These are phyloP conservation scores for Drosophila meridiana DNA, from an alignment of 2,888 invertebrate species.

Conservation along the genomic window DNA sequence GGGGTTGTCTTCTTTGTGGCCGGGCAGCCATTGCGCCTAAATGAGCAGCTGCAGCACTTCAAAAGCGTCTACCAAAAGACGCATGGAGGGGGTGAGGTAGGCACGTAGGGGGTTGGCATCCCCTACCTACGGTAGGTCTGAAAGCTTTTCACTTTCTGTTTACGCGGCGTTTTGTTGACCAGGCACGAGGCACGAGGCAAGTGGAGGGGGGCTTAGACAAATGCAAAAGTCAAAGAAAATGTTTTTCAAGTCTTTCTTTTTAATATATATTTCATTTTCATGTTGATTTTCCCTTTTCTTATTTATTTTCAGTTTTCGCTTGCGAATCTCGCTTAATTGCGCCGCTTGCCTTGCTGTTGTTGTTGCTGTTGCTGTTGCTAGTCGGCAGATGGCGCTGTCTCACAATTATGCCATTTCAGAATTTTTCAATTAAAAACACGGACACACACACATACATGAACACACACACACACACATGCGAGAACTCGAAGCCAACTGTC, in stretches of 20 bases:
- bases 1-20: slow-evolving; percentile 43
- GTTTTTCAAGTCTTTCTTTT: slow-evolving; percentile 1
- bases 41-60: slow-evolving; percentile 65
- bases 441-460: slow-evolving; percentile 1
- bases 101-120: not conserved
- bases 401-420: slow-evolving; percentile 75
- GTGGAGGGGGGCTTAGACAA: not conserved
- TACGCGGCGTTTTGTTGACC: slow-evolving; percentile 66
- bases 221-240: slow-evolving; percentile 33
- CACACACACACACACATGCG: not conserved
- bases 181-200: slow-evolving; percentile 12
- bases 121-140: not conserved
- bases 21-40: slow-evolving; percentile 70
- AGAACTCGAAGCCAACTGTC: slow-evolving; percentile 27
- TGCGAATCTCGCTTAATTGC: slow-evolving; percentile 36
- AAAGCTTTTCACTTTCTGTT: slow-evolving; percentile 58
- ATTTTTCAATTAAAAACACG: slow-evolving; percentile 73
- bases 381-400: slow-evolving; percentile 55
- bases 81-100: not conserved
- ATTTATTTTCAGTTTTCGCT: slow-evolving; percentile 11
- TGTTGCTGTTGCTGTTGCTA: slow-evolving; percentile 6
- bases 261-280: slow-evolving; percentile 2
- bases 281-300: not conserved
- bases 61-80: slow-evolving; percentile 40
- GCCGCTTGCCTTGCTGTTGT: slow-evolving; percentile 4